Conservation (phyloP, 2,888 invertebrate species). For the Brachylomia viminalis region DNA sequence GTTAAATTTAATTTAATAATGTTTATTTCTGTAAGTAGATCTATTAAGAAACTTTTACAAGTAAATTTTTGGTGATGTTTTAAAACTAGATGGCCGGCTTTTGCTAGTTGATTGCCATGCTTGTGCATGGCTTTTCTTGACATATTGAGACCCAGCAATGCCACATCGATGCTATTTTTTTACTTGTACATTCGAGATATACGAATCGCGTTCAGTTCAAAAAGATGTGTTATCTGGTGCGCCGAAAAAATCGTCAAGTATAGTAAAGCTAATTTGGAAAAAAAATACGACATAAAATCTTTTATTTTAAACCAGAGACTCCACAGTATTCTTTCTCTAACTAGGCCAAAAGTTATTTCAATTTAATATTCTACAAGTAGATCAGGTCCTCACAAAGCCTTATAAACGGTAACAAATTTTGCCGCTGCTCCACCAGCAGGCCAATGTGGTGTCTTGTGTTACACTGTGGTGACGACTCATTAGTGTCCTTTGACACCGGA, state of each 20-base stretch:
- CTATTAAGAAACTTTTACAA: too few species aligned
- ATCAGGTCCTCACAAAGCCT: constrained; percentile 3
- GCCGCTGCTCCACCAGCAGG: constrained; percentile 27
- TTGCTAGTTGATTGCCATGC: too few species aligned
- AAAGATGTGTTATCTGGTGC: too few species aligned
- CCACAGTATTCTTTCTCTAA: not conserved
- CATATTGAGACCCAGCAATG: too few species aligned
- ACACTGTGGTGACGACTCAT: constrained; percentile 60
- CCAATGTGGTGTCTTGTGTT: constrained; percentile 49
- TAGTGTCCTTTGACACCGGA: constrained; percentile 58
- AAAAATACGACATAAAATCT: not conserved
- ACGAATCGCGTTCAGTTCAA: too few species aligned
- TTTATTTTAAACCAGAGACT: not conserved
- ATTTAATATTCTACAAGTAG: not conserved
- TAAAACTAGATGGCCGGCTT: too few species aligned
- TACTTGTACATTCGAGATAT: too few species aligned
- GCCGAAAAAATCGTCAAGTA: not conserved
- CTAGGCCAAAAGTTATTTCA: not conserved
- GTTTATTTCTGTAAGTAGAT: too few species aligned
- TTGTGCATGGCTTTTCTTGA: too few species aligned
- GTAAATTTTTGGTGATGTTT: too few species aligned
- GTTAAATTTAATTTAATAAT: too few species aligned
- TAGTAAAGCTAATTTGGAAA: not conserved
- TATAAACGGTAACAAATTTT: constrained; percentile 27
- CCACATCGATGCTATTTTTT: too few species aligned